Evolutionary conservation across 2,888 invertebrate genomes (phyloP).

Genomic region (Amphipyra tragopoginis): DNA sequence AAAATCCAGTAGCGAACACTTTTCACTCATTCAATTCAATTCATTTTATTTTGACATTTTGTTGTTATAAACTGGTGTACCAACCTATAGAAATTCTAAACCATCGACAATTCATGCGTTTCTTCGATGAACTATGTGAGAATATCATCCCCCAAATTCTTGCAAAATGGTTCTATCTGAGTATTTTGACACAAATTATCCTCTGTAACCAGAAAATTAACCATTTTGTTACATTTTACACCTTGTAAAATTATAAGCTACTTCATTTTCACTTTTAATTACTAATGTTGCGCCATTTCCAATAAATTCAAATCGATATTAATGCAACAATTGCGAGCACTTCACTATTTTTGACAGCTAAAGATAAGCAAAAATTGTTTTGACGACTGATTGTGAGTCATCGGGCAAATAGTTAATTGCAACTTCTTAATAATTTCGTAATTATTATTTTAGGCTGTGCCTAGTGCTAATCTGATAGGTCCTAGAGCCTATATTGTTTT

Average conservation of each 20-base stretch:
- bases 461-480: slow-evolving; percentile 59
- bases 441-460: slow-evolving; percentile 26
- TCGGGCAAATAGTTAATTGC: slow-evolving; percentile 45
- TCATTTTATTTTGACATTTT: slow-evolving; percentile 72
- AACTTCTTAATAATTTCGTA: slow-evolving; percentile 27
- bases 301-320: too few species aligned
- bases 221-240: too few species aligned
- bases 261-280: too few species aligned
- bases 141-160: slow-evolving; percentile 14
- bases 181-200: too few species aligned
- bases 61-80: slow-evolving; percentile 57
- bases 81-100: slow-evolving; percentile 58
- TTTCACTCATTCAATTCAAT: slow-evolving; percentile 76
- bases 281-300: too few species aligned
- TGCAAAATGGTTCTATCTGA: not conserved
- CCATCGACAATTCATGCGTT: slow-evolving; percentile 47
- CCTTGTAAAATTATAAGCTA: too few species aligned
- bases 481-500: slow-evolving; percentile 61
- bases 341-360: slow-evolving; percentile 43
- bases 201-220: too few species aligned
- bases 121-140: slow-evolving; percentile 10
- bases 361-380: slow-evolving; percentile 45
- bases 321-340: not conserved
- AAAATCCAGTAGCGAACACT: slow-evolving; percentile 75
- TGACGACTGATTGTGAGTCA: slow-evolving; percentile 58